Base-by-base conservation (phyloP, 2,797 vertebrate genomes). In the Sebastes jordani region DNA sequence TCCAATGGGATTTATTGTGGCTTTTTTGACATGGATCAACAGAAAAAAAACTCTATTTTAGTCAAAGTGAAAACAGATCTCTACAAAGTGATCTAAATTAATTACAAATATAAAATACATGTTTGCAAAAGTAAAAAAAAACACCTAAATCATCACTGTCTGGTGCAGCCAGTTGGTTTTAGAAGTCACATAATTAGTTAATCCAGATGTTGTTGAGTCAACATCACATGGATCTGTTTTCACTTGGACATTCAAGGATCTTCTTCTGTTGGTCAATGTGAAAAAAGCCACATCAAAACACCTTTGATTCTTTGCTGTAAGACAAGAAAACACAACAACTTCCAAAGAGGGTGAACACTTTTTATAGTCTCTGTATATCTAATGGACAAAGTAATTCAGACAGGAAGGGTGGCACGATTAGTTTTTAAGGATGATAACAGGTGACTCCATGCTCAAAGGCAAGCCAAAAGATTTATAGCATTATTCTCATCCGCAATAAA, bases 401-500 rank as follows among this genome's bases (percentile, higher is more conserved):
- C 60, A 29, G 27, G 18, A 49, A 4, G 9, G 18, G n/a, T 49
- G 63, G 61, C 20, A 30, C 16, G 23, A 11, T 71, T 62, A 5
- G 11, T 46, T 73, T 71, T 60, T 66, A 18, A 4, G n/a, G 29
- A 58, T 73, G 34, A 52, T 67, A 69, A 22, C 27, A 75, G 49
- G 13, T 62, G 54, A 63, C 64, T 23, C 22, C 6, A 10, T 14
- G 34, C 46, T 58, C 61, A 61, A 7, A 6, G 14, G 3, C 25
- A 55, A 60, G 18, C 38, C 55, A 32, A 66, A 71, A 22, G 6
- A 70, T 22, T 25, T 67, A 9, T 7, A 67, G 46, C 56, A 36
- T 76, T 55, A 81, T 34, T 38, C 34, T 71, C 10, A 64, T 22
- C 58, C 58, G 11, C 42, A 71, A 16, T 68, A 61, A 83, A 83